These are phyloP conservation scores for Mormyrus proboscirostris DNA, from an alignment of 2,797 vertebrate species.

Conservation along the genomic window DNA sequence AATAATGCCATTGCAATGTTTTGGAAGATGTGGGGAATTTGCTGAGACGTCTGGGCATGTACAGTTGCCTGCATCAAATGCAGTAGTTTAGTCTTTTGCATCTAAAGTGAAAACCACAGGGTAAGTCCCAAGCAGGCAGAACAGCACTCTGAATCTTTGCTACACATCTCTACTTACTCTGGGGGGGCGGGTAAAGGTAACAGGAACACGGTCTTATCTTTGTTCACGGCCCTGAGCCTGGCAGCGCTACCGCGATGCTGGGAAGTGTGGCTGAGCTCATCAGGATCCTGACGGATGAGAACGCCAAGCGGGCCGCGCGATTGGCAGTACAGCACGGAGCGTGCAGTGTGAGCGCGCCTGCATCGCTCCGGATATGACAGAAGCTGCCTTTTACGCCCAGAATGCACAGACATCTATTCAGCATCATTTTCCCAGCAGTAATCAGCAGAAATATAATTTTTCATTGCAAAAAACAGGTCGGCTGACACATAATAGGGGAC, in stretches of 20 bases:
- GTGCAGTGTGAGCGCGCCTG: background rate
- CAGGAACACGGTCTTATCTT: background rate
- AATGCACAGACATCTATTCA: background rate
- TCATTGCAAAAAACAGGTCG: background rate
- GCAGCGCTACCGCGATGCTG: background rate
- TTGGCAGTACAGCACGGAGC: background rate
- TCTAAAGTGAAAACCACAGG: background rate
- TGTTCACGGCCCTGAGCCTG: background rate
- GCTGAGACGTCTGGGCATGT: background rate
- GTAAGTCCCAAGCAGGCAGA: background rate
- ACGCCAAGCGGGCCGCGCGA: background rate
- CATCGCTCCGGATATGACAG: background rate
- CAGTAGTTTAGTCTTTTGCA: background rate
- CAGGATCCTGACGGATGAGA: background rate
- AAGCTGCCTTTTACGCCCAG: background rate
- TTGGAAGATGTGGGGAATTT: background rate
- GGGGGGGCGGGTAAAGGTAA: conserved; percentile 23
- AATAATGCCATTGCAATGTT: background rate
- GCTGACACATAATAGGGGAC: background rate
- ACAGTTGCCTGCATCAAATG: background rate
- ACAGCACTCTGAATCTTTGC: background rate
- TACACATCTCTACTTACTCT: conserved; percentile 17
- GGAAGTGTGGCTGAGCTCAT: background rate
- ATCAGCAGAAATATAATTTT: background rate
- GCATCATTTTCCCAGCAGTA: background rate